Percentiles rank a stretch among this genome's conserved stretches.
These are phyloP conservation scores for Tachystola acroxantha DNA, from an alignment of 2,888 invertebrate species.

Conservation along the genomic window DNA sequence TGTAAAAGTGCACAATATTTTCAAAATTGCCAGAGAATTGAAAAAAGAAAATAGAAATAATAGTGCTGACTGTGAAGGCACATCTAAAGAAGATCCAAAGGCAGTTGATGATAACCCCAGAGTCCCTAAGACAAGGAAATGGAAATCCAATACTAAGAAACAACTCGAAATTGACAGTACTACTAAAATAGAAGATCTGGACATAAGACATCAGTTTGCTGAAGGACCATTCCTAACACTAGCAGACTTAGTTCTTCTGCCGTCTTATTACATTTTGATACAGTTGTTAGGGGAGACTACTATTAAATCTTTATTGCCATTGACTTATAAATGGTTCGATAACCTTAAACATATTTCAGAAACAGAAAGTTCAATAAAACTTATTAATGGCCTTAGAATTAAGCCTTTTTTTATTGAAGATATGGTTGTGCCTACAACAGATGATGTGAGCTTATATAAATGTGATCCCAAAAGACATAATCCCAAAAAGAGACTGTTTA, in stretches of 20 bases:
- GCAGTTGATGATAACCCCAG: slow-evolving; percentile 28
- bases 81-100: slow-evolving; percentile 8
- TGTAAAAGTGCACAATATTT: slow-evolving; percentile 90
- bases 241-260: slow-evolving; percentile 89
- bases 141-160: slow-evolving; percentile 61
- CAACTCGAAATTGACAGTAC: slow-evolving; percentile 54
- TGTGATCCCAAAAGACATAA: slow-evolving; percentile 88
- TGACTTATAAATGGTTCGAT: slow-evolving; percentile 81
- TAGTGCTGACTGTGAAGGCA: slow-evolving; percentile 15
- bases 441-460: slow-evolving; percentile 85
- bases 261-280: slow-evolving; percentile 81
- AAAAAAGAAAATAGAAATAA: slow-evolving; percentile 46
- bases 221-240: slow-evolving; percentile 91
- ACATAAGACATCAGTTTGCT: slow-evolving; percentile 84
- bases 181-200: slow-evolving; percentile 67
- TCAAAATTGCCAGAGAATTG: slow-evolving; percentile 82
- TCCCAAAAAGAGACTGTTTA: slow-evolving; percentile 84
- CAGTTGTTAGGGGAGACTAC: slow-evolving; percentile 47
- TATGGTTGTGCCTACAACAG: slow-evolving; percentile 61
- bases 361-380: slow-evolving; percentile 23
- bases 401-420: slow-evolving; percentile 23
- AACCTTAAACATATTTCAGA: slow-evolving; percentile 38
- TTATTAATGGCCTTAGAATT: slow-evolving; percentile 23
- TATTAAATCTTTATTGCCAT: slow-evolving; percentile 73
- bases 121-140: slow-evolving; percentile 62